Conservation (phyloP, 2,888 invertebrate species). For the Troides oblongomaculatus region DNA sequence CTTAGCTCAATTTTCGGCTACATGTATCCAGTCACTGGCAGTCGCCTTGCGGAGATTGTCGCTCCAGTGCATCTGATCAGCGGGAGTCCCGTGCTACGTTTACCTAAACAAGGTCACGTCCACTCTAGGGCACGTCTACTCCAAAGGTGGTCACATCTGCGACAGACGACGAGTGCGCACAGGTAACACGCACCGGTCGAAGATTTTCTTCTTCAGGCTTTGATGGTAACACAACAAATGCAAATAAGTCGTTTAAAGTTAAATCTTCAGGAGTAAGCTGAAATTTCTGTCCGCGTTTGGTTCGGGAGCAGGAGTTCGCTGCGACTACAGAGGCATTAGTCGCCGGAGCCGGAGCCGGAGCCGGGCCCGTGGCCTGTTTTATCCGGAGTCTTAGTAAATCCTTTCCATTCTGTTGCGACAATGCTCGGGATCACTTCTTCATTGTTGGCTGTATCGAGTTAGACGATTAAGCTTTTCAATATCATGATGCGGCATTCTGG, state of each 20-base stretch:
- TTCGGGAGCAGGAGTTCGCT: slow-evolving; percentile 47
- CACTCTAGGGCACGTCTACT: too few relatives aligned
- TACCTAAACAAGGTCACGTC: too few relatives aligned
- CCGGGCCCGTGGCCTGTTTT: slow-evolving; percentile 63
- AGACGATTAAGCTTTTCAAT: slow-evolving; percentile 68
- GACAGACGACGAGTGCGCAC: too few relatives aligned
- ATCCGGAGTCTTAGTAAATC: slow-evolving; percentile 66
- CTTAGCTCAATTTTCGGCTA: too few relatives aligned
- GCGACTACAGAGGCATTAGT: slow-evolving; percentile 66
- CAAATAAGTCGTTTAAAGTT: slow-evolving; percentile 33
- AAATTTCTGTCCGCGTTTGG: slow-evolving; percentile 48
- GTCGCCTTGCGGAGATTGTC: too few relatives aligned
- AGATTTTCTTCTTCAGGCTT: too few relatives aligned
- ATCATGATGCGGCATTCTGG: slow-evolving; percentile 31
- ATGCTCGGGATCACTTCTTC: slow-evolving; percentile 59
- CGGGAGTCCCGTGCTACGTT: too few relatives aligned
- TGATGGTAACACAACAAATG: slow-evolving; percentile 16
- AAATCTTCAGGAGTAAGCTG: slow-evolving; percentile 25
- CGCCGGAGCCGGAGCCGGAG: slow-evolving; percentile 52
- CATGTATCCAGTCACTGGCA: too few relatives aligned
- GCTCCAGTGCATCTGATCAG: too few relatives aligned
- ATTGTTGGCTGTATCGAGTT: slow-evolving; percentile 66
- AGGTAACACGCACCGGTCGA: too few relatives aligned
- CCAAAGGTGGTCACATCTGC: too few relatives aligned
- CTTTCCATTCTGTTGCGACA: slow-evolving; percentile 68